Conservation (phyloP, 2,113 vertebrate species). For the Crotalus tigris region DNA sequence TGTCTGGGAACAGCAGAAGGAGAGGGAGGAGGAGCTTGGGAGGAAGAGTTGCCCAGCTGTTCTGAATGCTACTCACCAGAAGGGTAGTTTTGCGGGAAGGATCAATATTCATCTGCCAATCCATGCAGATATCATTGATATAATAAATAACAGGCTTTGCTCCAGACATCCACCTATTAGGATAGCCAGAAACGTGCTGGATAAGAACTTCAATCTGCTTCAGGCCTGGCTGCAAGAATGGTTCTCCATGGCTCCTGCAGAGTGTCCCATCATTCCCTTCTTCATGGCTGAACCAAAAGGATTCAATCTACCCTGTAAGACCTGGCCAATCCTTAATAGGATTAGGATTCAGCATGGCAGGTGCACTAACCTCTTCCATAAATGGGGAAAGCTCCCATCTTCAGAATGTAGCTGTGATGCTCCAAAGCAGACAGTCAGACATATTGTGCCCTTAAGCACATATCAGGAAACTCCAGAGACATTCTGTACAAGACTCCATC, state of each 20-base stretch:
- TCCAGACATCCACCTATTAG: not conserved
- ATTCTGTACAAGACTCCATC: not conserved
- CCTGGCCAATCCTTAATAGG: not conserved
- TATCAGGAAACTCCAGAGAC: not conserved
- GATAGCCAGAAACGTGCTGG: not conserved
- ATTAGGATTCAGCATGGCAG: not conserved
- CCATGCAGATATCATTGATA: not conserved
- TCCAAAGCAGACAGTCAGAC: no score
- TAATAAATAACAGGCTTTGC: not conserved
- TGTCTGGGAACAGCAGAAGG: conserved; percentile 19
- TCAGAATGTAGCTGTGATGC: no score
- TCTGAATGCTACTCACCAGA: not conserved
- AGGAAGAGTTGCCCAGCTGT: not conserved
- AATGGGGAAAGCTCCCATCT: not conserved
- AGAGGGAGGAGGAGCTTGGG: not conserved
- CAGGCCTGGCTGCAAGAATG: not conserved
- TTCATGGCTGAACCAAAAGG: not conserved
- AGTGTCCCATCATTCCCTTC: not conserved
- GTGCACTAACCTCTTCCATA: not conserved
- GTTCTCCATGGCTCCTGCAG: not conserved
- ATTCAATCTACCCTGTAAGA: not conserved
- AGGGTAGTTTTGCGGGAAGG: not conserved
- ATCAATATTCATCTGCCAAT: not conserved
- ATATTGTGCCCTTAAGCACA: not conserved
- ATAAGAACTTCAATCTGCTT: not conserved